Evolutionary conservation across 2,113 vertebrate species (phyloP), one percentile per base, ranked within the genome.

Genomic region (Acrocephalus kingi): DNA sequence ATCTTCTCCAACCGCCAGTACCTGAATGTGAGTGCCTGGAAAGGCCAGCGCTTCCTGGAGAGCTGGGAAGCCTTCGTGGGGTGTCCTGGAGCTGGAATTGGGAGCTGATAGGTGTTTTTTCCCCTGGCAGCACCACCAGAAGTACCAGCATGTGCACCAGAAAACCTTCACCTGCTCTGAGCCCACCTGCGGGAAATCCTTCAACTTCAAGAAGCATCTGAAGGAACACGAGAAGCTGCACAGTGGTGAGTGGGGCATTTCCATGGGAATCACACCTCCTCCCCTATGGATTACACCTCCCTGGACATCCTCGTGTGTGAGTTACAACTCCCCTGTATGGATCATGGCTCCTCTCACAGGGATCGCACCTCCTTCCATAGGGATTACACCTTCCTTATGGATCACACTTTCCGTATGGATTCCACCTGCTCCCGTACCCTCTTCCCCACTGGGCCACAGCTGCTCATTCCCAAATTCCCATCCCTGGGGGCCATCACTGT

Each of bases 1-100:
- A 98, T 99, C 92, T 98, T 99, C 96, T 98, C 98, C 71, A 98
- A 98, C 73, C 96, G 98, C 30, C 98, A 98, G 63, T 99, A 98
- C 83, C 86, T 99, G 84, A 99, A 99, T 7, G 98, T 99, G 94
- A 98, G 97, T 4, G 0, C 15, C 13, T 12, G 27, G 28, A 9
- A 33, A 27, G 16, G 31, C 17, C 18, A 5, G 41, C 2, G 1
- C 39, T 13, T 17, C 12, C n/a, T 22, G 11, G 41, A 39, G 18
- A 0, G 0, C 68, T 22, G 27, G 14, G 28, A 10, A 46, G 48
- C n/a, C 24, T 5, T 16, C 41, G 20, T 31, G 43, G n/a, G 13
- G 7, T 30, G 21, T 35, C 21, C 67, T 13, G 35, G 35, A 35
- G 31, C 51, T 27, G 41, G 20, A 31, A 31, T 4, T 17, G 25